Conservation (phyloP, 2,797 vertebrate genomes). For the Hybognathus amarus region DNA sequence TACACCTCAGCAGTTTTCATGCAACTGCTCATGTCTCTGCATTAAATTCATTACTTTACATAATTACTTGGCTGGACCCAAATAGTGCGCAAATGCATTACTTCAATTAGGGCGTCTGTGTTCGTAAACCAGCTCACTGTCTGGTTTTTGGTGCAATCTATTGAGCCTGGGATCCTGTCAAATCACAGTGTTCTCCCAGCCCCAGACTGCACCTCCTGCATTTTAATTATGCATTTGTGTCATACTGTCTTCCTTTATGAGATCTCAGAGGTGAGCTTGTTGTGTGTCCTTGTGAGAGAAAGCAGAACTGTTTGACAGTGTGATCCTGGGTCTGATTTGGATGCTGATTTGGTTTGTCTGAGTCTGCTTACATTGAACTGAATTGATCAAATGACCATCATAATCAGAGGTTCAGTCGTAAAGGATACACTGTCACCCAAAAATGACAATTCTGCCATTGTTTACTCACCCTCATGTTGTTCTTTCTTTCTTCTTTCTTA, state of each 20-base stretch:
- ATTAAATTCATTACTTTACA: conserved; percentile 35
- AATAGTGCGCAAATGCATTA: conserved; percentile 26
- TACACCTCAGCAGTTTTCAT: conserved; percentile 36
- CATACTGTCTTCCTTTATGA: background rate
- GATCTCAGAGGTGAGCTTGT: conserved; percentile 18
- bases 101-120: background rate
- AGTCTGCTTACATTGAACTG: background rate
- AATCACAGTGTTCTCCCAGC: conserved; percentile 13
- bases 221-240: conserved; percentile 31
- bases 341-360: background rate
- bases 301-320: conserved; percentile 14
- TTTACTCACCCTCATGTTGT: background rate
- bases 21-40: conserved; percentile 2
- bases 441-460: background rate
- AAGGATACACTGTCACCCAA: background rate
- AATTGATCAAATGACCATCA: background rate
- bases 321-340: background rate
- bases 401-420: background rate
- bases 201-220: conserved; percentile 19
- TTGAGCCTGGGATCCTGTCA: conserved; percentile 37
- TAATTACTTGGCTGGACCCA: conserved; percentile 25
- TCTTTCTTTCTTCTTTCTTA: background rate
- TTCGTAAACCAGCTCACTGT: background rate
- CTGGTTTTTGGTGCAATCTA: conserved; percentile 28
- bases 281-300: conserved; percentile 1